Percentiles rank a stretch among this genome's conserved stretches.
These are phyloP conservation scores for Reticulitermes speratus DNA, from an alignment of 1,140 invertebrate species.

Conservation along the genomic window DNA sequence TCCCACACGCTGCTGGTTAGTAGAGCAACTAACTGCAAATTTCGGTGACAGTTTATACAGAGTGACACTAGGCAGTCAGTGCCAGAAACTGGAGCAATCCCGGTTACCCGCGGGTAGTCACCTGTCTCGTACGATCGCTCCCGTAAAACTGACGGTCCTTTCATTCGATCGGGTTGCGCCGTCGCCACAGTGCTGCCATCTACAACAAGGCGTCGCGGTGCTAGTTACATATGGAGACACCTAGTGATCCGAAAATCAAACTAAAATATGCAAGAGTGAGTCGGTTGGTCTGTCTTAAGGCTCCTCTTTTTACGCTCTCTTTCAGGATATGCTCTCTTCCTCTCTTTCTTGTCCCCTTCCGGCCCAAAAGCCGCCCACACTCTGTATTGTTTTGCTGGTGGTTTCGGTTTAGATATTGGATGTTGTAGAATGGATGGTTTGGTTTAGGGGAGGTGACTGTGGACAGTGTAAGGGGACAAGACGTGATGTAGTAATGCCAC, in stretches of 20 bases:
- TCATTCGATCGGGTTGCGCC: background rate
- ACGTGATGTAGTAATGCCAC: background rate
- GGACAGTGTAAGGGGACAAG: background rate
- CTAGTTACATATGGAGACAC: background rate
- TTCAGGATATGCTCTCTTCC: background rate
- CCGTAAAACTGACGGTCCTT: background rate
- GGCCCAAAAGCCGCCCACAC: background rate
- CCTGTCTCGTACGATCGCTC: background rate
- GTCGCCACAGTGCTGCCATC: conserved; percentile 8
- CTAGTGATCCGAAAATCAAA: background rate
- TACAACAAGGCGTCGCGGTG: background rate
- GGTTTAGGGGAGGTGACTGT: background rate
- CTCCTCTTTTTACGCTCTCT: background rate
- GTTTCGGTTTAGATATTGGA: background rate
- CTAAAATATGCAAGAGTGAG: background rate
- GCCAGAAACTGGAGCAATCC: background rate
- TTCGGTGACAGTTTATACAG: too few species aligned
- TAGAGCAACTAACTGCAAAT: too few species aligned
- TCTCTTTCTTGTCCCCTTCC: background rate
- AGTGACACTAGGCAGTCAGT: background rate
- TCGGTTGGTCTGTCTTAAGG: background rate
- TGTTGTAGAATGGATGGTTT: background rate
- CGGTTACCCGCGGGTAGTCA: background rate
- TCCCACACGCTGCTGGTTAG: too few species aligned
- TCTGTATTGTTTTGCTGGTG: background rate